Base-by-base conservation (phyloP, 92 coral and sea anemone species). In the Anthopleura xanthogrammica region DNA sequence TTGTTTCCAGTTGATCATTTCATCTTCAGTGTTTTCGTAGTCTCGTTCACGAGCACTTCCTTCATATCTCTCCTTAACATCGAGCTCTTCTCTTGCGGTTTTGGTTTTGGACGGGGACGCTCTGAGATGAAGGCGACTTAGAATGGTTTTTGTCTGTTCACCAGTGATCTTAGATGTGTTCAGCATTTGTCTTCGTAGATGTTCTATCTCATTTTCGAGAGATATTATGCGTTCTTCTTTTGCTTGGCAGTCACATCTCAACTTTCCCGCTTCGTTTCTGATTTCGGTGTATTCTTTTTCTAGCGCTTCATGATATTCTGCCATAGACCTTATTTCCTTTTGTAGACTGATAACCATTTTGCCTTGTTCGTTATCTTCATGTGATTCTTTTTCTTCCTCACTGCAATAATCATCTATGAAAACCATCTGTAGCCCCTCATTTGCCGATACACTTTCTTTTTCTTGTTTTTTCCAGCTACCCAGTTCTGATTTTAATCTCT, bases 251-350 rank as follows among this genome's bases (percentile, higher is more conserved):
- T 88, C 91, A 60, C 72, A 77, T 42, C 83, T 87, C 7, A 84
- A 77, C 74, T 85, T 87, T 40, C 81, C 91, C 16, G 82, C 84
- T 40, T 87, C 93, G 14, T 42, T 89, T 62, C 82, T 91, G n/a
- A 78, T 86, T 60, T 89, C 90, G 17, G 89, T 82, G 82, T 89
- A 89, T 83, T 93, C 94, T 62, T 82, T 89, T 56, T 90, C 90
- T 12, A 93, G 71, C 20, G 92, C 90, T 65, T 93, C 94, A 50
- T 93, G 94, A 72, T 91, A 93, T 76, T 93, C 94, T 17, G 90
- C 75, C 95, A 91, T 91, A 14, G 91, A 85, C 20, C 82, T 86
- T 22, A 91, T 66, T 82, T 93, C 94, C 5, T 78, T 80, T 65
- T 92, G 91, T 52, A 91, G 81, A 40, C 87, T 90, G 17, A 85